Base-by-base conservation (phyloP, 2,113 vertebrate genomes). In the Rhagologus leucostigma region DNA sequence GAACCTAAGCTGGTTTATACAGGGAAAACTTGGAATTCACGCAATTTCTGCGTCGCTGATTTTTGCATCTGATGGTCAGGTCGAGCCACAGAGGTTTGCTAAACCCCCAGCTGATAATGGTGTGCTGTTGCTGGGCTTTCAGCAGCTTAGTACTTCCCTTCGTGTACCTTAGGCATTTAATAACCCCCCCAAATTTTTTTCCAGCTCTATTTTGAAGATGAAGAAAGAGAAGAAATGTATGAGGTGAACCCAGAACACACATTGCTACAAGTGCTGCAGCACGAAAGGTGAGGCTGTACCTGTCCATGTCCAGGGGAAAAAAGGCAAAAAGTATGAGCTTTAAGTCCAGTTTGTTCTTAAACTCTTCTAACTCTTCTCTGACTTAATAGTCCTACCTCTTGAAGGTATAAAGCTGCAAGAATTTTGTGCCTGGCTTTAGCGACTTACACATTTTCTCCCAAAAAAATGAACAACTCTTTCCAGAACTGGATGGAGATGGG, bases 121-220 rank as follows among this genome's bases (percentile, higher is more conserved):
- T 50, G 76, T 84, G 82, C 29, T 68, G 23, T 29, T 44, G 10
- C 37, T 64, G 44, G n/a, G 13, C n/a, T 88, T 73, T 22, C 22
- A 80, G 24, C 29, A 56, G 50, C 18, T 42, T 39, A 19, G 24
- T 32, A 13, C 39, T 59, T 84, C 57, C 14, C 14, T 49, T 64
- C 30, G 1, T 50, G 24, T 65, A 35, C 30, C 16, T 33, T 14
- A 46, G 67, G 59, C 52, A 16, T 68, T 74, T 37, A 53, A 59
- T 84, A 81, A 78, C 56, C 8, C 19, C 56, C 59, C 26, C 16
- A 21, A n/a, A 22, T 11, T 87, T 33, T 49, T 76, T 63, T 30
- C 29, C 93, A 99, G 99, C 83, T 99, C 62, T 99, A 98, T 84
- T 99, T 99, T 98, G 99, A 99, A 96, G 99, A 99, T 84, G 98